Evolutionary conservation across 2,113 vertebrate species (phyloP), one percentile per base, ranked within the genome.

Genomic region (Poeciliopsis prolifica): DNA sequence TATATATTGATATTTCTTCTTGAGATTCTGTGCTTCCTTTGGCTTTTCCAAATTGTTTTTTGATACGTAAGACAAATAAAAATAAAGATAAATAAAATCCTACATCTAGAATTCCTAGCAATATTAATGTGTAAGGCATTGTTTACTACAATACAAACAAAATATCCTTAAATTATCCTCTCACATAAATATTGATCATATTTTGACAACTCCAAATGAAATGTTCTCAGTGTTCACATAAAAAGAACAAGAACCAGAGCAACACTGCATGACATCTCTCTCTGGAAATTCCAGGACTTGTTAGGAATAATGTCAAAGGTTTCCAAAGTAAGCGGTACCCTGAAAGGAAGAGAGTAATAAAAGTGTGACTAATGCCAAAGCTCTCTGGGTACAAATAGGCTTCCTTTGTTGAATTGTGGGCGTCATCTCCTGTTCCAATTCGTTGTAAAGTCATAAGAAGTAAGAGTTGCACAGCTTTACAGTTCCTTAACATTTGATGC

Each of bases 351-450:
- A 74, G 77, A 74, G 77, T 81, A 80, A 82, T 86, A 86, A 83
- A 88, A 83, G 74, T 85, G 80, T 83, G 84, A 82, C 77, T 83
- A 78, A 87, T 82, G 74, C 72, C 67, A 42, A 73, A 63, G 72
- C 48, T 83, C 81, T 68, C 28, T 11, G 5, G 75, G 65, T 65
- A 33, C 74, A 51, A 78, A 85, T 28, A 70, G 22, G n/a, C 68
- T 65, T 65, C 51, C 54, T 68, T 26, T 81, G 40, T 80, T 30
- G 28, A 67, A 35, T 71, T 42, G 77, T 24, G 72, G 64, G 37
- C 40, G 0, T 40, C 29, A 60, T 22, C 62, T 69, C 17, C 42
- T 14, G 4, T 30, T 62, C 62, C 31, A 74, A 40, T 70, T 80
- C 61, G 74, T 68, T 60, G 72, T 76, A 75, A 44, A 54, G 64